Percentiles rank a stretch among this genome's conserved stretches.
phyloP scores from a whole-genome alignment of 2,888 invertebrate species.

The Drosophila emarginata region DNA sequence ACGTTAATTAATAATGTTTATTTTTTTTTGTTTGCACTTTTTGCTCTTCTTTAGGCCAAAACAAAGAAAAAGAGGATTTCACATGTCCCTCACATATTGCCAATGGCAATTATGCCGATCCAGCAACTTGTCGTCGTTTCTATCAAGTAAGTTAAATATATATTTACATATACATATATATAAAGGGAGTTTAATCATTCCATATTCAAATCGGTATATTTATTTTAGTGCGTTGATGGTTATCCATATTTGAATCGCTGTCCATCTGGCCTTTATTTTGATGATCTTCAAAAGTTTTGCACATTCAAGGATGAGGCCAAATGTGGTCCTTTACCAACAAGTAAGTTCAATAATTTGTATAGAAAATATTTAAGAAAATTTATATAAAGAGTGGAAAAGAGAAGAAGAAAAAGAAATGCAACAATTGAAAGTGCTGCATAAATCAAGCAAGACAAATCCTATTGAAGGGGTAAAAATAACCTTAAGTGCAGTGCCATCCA shows the following conservation, averaged over 20 bases:
- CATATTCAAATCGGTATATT: neutral
- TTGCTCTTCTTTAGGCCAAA: conserved; percentile 66
- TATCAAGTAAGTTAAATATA: conserved; percentile 88
- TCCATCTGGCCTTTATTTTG: conserved; percentile 94
- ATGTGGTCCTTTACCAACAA: conserved; percentile 94
- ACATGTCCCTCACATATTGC: conserved; percentile 91
- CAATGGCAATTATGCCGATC: conserved; percentile 95
- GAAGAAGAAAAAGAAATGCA: conserved; percentile 40
- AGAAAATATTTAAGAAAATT: conserved; percentile 6
- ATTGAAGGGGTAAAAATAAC: conserved; percentile 39
- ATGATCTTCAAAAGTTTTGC: conserved; percentile 94
- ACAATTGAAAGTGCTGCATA: conserved; percentile 74
- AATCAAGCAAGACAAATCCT: conserved; percentile 55
- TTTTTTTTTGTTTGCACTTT: neutral
- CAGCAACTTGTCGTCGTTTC: conserved; percentile 92
- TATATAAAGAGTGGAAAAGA: conserved; percentile 19
- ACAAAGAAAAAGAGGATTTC: conserved; percentile 85
- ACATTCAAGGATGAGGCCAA: conserved; percentile 94
- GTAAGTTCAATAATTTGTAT: conserved; percentile 85
- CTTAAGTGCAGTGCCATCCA: conserved; percentile 67
- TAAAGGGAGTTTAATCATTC: no score
- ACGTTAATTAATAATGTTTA: neutral
- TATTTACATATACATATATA: neutral
- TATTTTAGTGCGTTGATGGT: conserved; percentile 92
- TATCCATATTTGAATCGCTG: conserved; percentile 94